A percentile compares a stretch with the other conserved stretches of the same genome.
These are phyloP conservation scores for Synergus japonicus DNA, from an alignment of 2,888 invertebrate species.

Conservation along the genomic window DNA sequence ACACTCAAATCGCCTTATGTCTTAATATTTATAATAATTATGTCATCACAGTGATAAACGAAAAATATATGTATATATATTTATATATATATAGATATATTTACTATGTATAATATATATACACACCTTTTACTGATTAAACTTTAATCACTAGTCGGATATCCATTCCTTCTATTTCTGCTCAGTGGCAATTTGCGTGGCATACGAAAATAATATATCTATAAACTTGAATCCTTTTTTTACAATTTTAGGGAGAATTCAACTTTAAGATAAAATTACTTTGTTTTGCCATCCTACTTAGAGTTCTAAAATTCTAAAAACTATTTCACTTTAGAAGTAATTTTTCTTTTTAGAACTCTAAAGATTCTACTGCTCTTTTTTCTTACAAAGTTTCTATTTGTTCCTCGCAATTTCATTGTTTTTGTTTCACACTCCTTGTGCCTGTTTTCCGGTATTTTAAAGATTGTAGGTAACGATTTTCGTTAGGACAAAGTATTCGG, in stretches of 20 bases:
- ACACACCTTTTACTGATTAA: constrained; percentile 69
- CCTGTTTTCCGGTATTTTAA: constrained; percentile 61
- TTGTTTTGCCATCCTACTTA: constrained; percentile 45
- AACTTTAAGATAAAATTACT: constrained; percentile 3
- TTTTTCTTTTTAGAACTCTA: constrained; percentile 19
- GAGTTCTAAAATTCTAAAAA: constrained; percentile 43
- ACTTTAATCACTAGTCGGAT: constrained; percentile 61
- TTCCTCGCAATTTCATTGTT: constrained; percentile 39
- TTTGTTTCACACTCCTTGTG: constrained; percentile 49
- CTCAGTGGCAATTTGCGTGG: constrained; percentile 62
- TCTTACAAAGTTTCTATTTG: constrained; percentile 40
- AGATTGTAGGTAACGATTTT: constrained; percentile 25
- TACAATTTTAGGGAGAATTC: not conserved
- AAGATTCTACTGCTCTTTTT: not conserved
- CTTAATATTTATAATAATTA: constrained; percentile 72
- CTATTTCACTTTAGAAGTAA: constrained; percentile 18
- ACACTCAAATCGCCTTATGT: constrained; percentile 72
- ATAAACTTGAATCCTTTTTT: not conserved
- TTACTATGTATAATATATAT: constrained; percentile 59
- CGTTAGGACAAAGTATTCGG: constrained; percentile 9
- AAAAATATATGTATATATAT: constrained; percentile 68
- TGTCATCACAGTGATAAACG: constrained; percentile 75
- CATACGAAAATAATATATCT: not conserved
- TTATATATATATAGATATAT: constrained; percentile 44
- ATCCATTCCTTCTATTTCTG: constrained; percentile 61